Base-by-base conservation (phyloP, 2,888 invertebrate species). In the Harpalus rufipes region DNA sequence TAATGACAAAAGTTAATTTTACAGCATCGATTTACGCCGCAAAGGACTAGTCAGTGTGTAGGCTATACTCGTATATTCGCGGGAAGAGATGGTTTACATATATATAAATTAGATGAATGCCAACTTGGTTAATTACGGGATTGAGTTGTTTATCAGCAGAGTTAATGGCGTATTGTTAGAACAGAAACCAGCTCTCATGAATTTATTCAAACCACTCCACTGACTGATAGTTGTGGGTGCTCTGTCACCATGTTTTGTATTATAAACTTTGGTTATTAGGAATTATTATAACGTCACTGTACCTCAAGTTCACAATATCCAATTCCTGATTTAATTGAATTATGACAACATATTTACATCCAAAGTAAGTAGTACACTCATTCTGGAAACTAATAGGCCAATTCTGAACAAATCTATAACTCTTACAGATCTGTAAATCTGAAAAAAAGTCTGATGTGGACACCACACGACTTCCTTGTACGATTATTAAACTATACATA, bases 1-100 rank as follows among this genome's bases (percentile, higher is more conserved):
- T 80, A 80, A 80, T 80, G 80, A 61, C 80, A 80, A 80, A 80
- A 80, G 80, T 80, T 80, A 80, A 80, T 80, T 80, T 80, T 80
- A 80, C 63, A 80, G 39, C 63, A 63, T 80, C 63, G 80, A 80
- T 63, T 80, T 63, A 63, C 44, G 18, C 72, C 44, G 44, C 72
- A 39, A 32, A 68, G 63, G 59, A 59, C 2, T 32, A 5, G 59
- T 14, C 21, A 18, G 65, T 65, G 65, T 25, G 68, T 68, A 39
- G 32, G 68, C n/a, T 68, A 68, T 39, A 32, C 32, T 32, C 32
- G 32, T 32, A 39, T 14, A 68, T 68, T 68, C 39, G 14, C 25
- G n/a, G 25, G 63, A 63, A 63, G 63, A 68, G 68, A 68, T 74
- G 41, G 41, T 51, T 78, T 56, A 78, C 78, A 68, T 63, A 68